phyloP scores from a whole-genome alignment of 2,888 invertebrate species.

The Ptychoptera contaminata region DNA sequence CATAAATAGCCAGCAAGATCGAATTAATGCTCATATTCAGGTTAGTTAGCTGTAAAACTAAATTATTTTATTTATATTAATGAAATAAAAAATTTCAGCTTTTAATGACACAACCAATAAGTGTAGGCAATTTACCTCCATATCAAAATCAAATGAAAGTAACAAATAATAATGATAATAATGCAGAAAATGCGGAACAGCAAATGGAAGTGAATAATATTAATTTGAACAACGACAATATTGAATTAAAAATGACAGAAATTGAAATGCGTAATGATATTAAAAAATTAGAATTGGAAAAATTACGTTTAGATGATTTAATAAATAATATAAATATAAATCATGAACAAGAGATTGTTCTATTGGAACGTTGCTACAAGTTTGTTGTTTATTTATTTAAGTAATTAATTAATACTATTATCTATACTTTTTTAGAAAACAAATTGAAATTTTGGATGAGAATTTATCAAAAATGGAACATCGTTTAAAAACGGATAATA shows the following conservation, averaged over 20 bases:
- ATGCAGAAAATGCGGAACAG: background rate
- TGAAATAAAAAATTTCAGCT: constrained; percentile 8
- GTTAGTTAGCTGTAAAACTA: background rate
- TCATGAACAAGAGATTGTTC: constrained; percentile 28
- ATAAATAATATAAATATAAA: constrained; percentile 26
- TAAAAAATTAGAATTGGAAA: constrained; percentile 25
- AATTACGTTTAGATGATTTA: constrained; percentile 27
- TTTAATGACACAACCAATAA: constrained; percentile 23
- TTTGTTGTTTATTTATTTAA: constrained; percentile 9
- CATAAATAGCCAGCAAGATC: constrained; percentile 27
- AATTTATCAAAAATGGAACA: constrained; percentile 21
- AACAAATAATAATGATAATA: no score
- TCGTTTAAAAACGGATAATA: constrained; percentile 23
- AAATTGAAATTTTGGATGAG: constrained; percentile 24
- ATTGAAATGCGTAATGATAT: constrained; percentile 17
- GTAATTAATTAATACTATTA: background rate
- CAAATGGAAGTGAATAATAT: background rate
- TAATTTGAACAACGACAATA: background rate
- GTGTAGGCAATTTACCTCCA: background rate
- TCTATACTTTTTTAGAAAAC: constrained; percentile 18
- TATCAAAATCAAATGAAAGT: no score
- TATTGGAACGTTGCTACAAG: constrained; percentile 29
- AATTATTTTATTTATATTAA: no score
- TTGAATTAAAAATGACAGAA: constrained; percentile 5
- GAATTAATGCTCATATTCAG: constrained; percentile 28